These are phyloP conservation scores for Iselma pallidipennis DNA, from an alignment of 2,888 invertebrate species.

Conservation along the genomic window DNA sequence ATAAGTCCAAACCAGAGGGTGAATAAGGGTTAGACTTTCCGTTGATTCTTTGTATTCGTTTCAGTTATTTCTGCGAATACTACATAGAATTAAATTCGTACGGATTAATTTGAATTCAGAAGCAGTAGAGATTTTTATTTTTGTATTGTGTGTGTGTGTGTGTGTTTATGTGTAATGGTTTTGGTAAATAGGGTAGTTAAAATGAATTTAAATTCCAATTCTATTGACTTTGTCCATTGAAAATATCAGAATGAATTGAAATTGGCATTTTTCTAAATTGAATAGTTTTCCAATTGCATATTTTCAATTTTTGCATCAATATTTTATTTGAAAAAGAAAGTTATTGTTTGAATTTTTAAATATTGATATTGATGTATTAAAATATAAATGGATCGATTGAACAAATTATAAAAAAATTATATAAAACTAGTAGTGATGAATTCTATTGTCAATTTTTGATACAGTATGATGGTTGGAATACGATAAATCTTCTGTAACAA, in stretches of 20 bases:
- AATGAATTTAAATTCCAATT: constrained; percentile 16
- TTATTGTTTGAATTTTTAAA: not conserved
- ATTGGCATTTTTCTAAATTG: not conserved
- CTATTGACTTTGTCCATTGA: constrained; percentile 6
- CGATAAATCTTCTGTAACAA: not conserved
- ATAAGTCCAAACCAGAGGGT: constrained; percentile 14
- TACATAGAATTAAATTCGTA: not conserved
- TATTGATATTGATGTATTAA: not conserved
- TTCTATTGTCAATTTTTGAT: not conserved
- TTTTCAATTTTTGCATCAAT: not conserved
- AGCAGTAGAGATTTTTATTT: constrained; percentile 2
- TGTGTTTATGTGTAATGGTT: not conserved
- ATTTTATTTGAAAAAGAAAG: not conserved
- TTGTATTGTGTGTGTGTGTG: no score
- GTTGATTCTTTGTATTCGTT: not conserved
- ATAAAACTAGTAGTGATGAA: not conserved
- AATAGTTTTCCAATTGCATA: not conserved
- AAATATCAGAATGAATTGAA: not conserved
- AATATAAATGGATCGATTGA: not conserved
- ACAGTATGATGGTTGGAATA: not conserved
- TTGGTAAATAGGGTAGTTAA: constrained; percentile 4
- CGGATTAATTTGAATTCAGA: not conserved
- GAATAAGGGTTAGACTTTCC: not conserved
- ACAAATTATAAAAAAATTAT: no score
- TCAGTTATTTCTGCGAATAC: not conserved